Conservation (phyloP, 2,797 vertebrate genomes). For the Zalophus californianus region DNA sequence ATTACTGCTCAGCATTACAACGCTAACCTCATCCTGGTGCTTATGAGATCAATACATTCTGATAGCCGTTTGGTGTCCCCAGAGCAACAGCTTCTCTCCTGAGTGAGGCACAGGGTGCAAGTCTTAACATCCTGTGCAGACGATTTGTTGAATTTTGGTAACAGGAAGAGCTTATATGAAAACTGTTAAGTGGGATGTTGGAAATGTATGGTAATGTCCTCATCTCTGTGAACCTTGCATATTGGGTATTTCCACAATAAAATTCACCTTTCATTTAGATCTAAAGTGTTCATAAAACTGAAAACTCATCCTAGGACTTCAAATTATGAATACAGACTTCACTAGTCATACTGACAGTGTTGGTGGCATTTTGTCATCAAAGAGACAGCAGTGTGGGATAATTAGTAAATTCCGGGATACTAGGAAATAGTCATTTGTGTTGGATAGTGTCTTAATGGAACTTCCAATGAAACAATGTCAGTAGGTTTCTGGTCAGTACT, state of each 20-base stretch:
- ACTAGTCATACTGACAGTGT: neutral
- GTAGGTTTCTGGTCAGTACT: neutral
- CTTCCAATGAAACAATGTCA: neutral
- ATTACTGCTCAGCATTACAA: constrained; percentile 81
- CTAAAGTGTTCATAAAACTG: constrained; percentile 52
- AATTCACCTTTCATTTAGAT: neutral
- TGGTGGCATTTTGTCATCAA: neutral
- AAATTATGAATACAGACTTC: neutral
- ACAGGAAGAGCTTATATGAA: constrained; percentile 33
- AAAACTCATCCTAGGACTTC: constrained; percentile 31
- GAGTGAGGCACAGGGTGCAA: neutral
- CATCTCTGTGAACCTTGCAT: neutral
- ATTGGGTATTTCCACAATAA: neutral
- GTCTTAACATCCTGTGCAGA: constrained; percentile 41
- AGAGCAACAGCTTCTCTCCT: constrained; percentile 17
- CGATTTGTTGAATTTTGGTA: constrained; percentile 58
- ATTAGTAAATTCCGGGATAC: neutral
- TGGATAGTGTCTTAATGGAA: neutral
- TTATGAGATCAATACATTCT: constrained; percentile 87
- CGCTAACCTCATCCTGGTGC: constrained; percentile 84
- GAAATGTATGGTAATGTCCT: constrained; percentile 17
- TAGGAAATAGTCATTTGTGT: neutral
- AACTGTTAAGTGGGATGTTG: constrained; percentile 29
- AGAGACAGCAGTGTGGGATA: neutral
- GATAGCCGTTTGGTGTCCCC: constrained; percentile 85